Base-by-base conservation (phyloP, 2,888 invertebrate genomes). In the Dryadula phaetusa region DNA sequence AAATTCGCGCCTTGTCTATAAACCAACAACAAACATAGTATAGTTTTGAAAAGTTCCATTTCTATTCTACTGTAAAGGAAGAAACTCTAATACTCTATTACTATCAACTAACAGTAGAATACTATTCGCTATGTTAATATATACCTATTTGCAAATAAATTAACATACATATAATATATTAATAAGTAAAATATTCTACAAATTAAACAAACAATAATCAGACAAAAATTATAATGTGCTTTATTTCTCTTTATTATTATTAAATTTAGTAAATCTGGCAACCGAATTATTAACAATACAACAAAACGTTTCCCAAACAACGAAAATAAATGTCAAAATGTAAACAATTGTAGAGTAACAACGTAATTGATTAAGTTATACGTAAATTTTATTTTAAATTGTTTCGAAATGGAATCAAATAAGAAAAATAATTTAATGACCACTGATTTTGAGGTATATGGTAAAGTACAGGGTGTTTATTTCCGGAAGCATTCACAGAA, bases 401-500 rank as follows among this genome's bases (percentile, higher is more conserved):
- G 16, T 60, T 14, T 22, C 56, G 66, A 58, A 67, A 81, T 86
- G 86, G 75, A 82, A 60, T 74, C 75, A 4, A 80, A 76, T 70
- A 83, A 79, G 44, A 86, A 79, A 72, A 58, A 76, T 4, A 78
- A 74, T 7, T 74, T 88, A 44, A 67, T 74, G 18, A 84, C 87
- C 10, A 67, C 83, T 0, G 94, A 94, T 77, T 95, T 94, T 74
- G 95, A 95, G 81, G 92, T 95, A 7, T 94, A 88, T 73, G 95
- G 95, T 1, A 92, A 88, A 80, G 95, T 95, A 10, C 95, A 95
- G 89, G 94, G 94, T 74, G 93, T 92, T 64, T 90, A 80, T 72
- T 92, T 92, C 64, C 83, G 92, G 40, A 93, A 96, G 93, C 94
- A 94, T 77, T 96, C 96, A 0, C 94, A 95, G 78, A 90, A 90